These are phyloP conservation scores for Cardiocondyla obscurior DNA, from an alignment of 1,140 invertebrate species.

Conservation along the genomic window DNA sequence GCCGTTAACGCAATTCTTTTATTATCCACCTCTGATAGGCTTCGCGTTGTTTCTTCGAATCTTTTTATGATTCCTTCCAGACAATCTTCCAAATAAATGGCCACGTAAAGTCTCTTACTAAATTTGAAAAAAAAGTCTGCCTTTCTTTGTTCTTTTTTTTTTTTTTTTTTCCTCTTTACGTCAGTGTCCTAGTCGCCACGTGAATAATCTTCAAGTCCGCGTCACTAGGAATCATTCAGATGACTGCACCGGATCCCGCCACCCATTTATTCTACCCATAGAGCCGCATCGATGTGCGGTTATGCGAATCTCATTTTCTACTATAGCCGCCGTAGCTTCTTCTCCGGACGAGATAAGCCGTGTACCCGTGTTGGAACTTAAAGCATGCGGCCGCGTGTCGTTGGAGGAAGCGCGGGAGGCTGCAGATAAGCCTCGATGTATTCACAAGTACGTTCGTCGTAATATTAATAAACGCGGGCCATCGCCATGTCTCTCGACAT, in stretches of 20 bases:
- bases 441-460: slow-evolving; percentile 66
- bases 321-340: slow-evolving; percentile 68
- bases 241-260: slow-evolving; percentile 4
- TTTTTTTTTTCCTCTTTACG: not conserved
- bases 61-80: not conserved
- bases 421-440: slow-evolving; percentile 59
- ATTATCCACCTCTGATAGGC: not conserved
- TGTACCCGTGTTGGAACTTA: slow-evolving; percentile 67
- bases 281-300: slow-evolving; percentile 53
- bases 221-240: slow-evolving; percentile 57
- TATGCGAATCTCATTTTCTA: slow-evolving; percentile 72
- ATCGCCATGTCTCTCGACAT: slow-evolving; percentile 36
- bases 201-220: slow-evolving; percentile 22
- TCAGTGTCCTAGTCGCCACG: not conserved
- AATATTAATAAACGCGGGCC: slow-evolving; percentile 64
- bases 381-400: slow-evolving; percentile 61
- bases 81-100: not conserved
- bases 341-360: slow-evolving; percentile 67
- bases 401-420: slow-evolving; percentile 33
- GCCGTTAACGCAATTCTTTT: slow-evolving; percentile 11
- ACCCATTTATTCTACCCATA: slow-evolving; percentile 59
- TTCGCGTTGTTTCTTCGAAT: not conserved
- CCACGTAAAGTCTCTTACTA: not conserved
- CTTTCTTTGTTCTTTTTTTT: not conserved
- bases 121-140: not conserved